These are phyloP conservation scores for Ypsolopha scabrella DNA, from an alignment of 2,888 invertebrate species.

Conservation along the genomic window DNA sequence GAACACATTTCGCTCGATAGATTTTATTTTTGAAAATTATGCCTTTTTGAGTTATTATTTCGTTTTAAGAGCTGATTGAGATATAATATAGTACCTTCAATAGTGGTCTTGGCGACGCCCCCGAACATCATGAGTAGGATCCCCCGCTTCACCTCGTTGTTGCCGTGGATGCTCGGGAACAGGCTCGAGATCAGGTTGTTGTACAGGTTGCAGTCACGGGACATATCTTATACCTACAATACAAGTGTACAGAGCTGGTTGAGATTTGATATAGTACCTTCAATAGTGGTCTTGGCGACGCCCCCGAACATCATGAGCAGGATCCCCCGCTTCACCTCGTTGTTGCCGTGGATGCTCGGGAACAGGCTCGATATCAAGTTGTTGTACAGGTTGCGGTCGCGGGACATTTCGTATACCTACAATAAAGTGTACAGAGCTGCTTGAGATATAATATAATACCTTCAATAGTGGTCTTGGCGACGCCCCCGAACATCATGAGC, in stretches of 20 bases:
- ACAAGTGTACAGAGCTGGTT: neutral
- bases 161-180: constrained; percentile 97
- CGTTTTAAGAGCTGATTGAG: too few relatives aligned
- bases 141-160: constrained; percentile 94
- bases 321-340: constrained; percentile 94
- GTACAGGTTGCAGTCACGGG: constrained; percentile 91
- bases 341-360: constrained; percentile 96
- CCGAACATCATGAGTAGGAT: constrained; percentile 96
- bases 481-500: constrained; percentile 97
- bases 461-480: constrained; percentile 93
- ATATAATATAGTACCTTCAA: too few relatives aligned
- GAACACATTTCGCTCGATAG: too few relatives aligned
- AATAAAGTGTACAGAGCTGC: neutral
- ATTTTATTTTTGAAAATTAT: too few relatives aligned
- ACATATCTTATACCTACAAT: constrained; percentile 89
- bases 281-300: constrained; percentile 92
- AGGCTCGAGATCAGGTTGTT: constrained; percentile 90
- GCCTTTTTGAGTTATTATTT: too few relatives aligned
- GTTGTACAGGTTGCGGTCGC: constrained; percentile 89
- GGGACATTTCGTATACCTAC: constrained; percentile 94
- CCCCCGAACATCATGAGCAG: constrained; percentile 97
- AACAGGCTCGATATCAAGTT: constrained; percentile 94
- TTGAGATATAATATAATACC: too few relatives aligned
- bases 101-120: constrained; percentile 94
- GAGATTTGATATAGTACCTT: too few relatives aligned